Evolutionary conservation across 1,140 invertebrate species (phyloP), one percentile per base, ranked within the genome.

Genomic region (Drosophila watanabei): DNA sequence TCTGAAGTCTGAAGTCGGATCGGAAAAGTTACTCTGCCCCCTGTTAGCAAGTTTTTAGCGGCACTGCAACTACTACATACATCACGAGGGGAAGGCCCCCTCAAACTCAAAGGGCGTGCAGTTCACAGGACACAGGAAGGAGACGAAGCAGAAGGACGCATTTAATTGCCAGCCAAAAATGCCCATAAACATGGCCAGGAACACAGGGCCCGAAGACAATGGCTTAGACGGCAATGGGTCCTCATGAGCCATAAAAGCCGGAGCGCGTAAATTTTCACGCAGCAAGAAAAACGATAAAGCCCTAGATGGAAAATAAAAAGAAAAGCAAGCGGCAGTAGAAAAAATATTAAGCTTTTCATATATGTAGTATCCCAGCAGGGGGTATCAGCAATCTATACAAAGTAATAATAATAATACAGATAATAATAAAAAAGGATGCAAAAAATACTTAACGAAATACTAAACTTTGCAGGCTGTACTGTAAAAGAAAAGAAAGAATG

Each of bases 21-120:
- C 45, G 79, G 39, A 73, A 66, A 69, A 75, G 73, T 76, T 71
- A 43, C 33, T 66, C 33, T 24, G 14, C 7, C n/a, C 51, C 65
- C 58, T 62, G 46, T 63, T 69, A 20, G 73, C 39, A 87, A 85
- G 58, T 85, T 73, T 85, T 79, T 57, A 68, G 70, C 79, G 70
- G 51, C 51, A 72, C 48, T 87, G 75, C 80, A 80, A 77, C 80
- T 83, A 71, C 82, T 13, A 20, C 43, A 24, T 16, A 28, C 48
- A 88, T 87, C 76, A 24, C 8, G 33, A 76, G 66, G 0, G 52
- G 18, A 24, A 16, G 11, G 11, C 2, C 13, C 14, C 20, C 52
- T 24, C 20, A 18, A 37, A 56, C 20, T 24, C 14, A 3, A 24
- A 3, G 18, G 1, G n/a, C 8, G 30, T 52, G 30, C 49, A 52